Evolutionary conservation across 2,888 invertebrate genomes (phyloP), one percentile per base, ranked within the genome.

Genomic region (Lypha dubia): DNA sequence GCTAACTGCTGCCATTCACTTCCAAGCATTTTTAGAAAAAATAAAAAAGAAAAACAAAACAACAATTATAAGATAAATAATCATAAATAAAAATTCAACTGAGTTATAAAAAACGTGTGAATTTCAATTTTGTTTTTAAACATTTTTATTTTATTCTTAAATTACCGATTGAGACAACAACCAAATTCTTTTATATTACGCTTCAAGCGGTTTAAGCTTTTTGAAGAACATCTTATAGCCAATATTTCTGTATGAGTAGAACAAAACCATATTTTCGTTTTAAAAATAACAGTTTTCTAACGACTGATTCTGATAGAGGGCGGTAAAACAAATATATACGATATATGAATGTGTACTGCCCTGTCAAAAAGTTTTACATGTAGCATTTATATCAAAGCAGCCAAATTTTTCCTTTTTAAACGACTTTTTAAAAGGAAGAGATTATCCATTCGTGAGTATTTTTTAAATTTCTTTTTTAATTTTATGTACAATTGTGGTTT

Each of bases 1-100:
- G 51, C 60, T 62, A 63, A 70, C 70, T 81, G 70, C 70, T 81
- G 70, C 56, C 81, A 76, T 76, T 76, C 81, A 82, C 81, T 82
- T 82, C 75, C 58, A 76, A 65, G 76, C 70, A 58, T 70, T 63
- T 58, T 32, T 62, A 35, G 22, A 62, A 68, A 53, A 20, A 56
- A 38, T 44, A 32, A 62, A 68, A 53, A 20, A 56, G 35, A 32
- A 56, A 35, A 68, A 3, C 7, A 63, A 20, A 62, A 70, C 67
- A 51, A 63, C 35, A 74, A 75, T 15, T 49, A 56, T 44, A 49
- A 44, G 51, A 74, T 56, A 67, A 80, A 75, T 62, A 80, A 73
- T 32, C 38, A 73, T 65, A 60, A 67, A 60, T 32, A 53, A 80
- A 68, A 38, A 38, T 8, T 8, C 38, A 38, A 11, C 38, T 11